Percentiles rank a stretch among this genome's conserved stretches.
These are phyloP conservation scores for Cheilosia soror DNA, from an alignment of 2,888 invertebrate species.

Conservation along the genomic window DNA sequence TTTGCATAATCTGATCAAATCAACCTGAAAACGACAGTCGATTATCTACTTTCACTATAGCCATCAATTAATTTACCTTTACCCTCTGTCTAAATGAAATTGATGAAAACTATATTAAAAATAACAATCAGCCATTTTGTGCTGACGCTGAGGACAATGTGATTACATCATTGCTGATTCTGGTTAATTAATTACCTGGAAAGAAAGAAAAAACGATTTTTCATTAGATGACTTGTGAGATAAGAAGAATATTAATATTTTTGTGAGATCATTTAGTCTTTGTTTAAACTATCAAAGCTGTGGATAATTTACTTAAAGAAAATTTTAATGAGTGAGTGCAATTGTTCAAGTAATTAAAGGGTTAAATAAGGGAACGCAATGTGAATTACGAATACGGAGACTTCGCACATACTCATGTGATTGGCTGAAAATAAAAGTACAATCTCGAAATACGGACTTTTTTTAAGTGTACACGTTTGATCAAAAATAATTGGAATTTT, in stretches of 20 bases:
- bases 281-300: conserved; percentile 7
- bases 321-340: conserved; percentile 7
- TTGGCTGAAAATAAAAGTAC: too few species aligned
- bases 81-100: background rate
- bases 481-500: too few species aligned
- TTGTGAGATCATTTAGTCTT: conserved; percentile 17
- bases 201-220: conserved; percentile 38
- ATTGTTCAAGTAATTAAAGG: background rate
- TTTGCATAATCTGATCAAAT: conserved; percentile 8
- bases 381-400: background rate
- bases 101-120: conserved; percentile 7
- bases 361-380: background rate
- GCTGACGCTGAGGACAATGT: conserved; percentile 12
- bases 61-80: conserved; percentile 5
- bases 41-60: conserved; percentile 46
- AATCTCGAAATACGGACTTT: too few species aligned
- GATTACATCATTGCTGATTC: conserved; percentile 31
- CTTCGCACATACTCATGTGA: too few species aligned
- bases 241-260: conserved; percentile 9
- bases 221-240: conserved; percentile 27
- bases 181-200: conserved; percentile 60
- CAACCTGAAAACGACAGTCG: conserved; percentile 28
- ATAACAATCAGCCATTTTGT: background rate
- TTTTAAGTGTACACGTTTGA: too few species aligned
- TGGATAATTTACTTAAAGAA: background rate